Base-by-base conservation (phyloP, 2,113 vertebrate genomes). In the Crotalus helleri region DNA sequence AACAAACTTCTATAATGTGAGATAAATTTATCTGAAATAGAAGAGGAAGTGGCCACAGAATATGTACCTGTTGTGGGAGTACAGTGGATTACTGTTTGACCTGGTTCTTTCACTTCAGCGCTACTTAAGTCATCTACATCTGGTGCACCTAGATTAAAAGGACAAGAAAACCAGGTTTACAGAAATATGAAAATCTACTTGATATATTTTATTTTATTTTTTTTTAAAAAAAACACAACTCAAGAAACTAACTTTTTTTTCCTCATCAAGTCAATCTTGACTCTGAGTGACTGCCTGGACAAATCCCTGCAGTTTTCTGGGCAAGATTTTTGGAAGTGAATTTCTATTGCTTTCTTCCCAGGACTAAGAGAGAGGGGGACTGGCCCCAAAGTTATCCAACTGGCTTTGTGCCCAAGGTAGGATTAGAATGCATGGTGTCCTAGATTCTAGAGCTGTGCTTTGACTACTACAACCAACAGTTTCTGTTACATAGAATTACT, bases 61-160 rank as follows among this genome's bases (percentile, higher is more conserved):
- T 23, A 86, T 92, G 95, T 98, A 99, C 99, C 99, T 97, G 99
- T 99, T 51, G 98, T 97, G 85, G 99, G 99, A 64, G 98, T 99
- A 94, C 99, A 99, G 94, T 99, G 99, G 97, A 99, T 98, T 90
- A 98, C 96, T 94, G 98, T 97, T 53, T 98, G 98, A 89, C 98
- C 97, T 44, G 98, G 97, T 93, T 99, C 98, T 93, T 98, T 97
- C 49, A 97, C 99, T 69, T 98, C 98, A n/a, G 96, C 96, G 8
- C 92, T 96, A 93, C 91, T 97, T 21, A 96, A 93, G 55, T 90
- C 96, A 93, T 97, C 97, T 92, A 96, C 92, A 86, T 97, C 97
- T 59, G 94, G 92, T 58, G 95, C 89, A 87, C 96, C 98, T 98
- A 85, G 85, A 93, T 86, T 93, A 93, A 95, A n/a, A 94, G 91